These are phyloP conservation scores for Himalopsyche phryganea DNA, from an alignment of 1,140 invertebrate genomes.

Conservation along the genomic window DNA sequence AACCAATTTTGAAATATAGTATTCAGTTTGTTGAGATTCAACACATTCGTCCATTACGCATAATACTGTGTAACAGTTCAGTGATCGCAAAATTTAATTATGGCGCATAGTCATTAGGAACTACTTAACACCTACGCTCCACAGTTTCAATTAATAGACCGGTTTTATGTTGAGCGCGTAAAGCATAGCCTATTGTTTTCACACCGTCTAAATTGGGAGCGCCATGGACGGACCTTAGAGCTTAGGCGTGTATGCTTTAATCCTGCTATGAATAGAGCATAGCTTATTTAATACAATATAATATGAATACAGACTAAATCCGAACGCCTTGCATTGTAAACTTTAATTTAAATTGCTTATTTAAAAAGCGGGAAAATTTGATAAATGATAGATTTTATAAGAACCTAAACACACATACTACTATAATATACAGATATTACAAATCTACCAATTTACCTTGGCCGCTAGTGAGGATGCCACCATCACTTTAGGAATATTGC, in stretches of 20 bases:
- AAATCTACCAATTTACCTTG: too few relatives aligned
- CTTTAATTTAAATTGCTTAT: too few relatives aligned
- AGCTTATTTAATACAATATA: too few relatives aligned
- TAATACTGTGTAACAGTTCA: background rate
- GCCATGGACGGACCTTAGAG: conserved; percentile 2
- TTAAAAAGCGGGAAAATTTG: too few relatives aligned
- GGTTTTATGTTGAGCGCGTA: conserved; percentile 2
- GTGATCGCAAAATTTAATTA: conserved; percentile 12
- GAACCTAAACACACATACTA: too few relatives aligned
- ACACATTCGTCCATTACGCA: background rate
- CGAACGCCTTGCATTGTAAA: too few relatives aligned
- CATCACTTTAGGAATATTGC: too few relatives aligned
- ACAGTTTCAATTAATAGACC: conserved; percentile 15
- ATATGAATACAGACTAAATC: too few relatives aligned
- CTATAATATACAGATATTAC: too few relatives aligned
- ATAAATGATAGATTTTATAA: too few relatives aligned
- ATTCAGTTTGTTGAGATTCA: background rate
- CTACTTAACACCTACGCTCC: conserved; percentile 1
- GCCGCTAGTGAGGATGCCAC: too few relatives aligned
- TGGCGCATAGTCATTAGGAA: conserved; percentile 10
- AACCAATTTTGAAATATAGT: too few relatives aligned
- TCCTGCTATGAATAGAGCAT: conserved; percentile 2
- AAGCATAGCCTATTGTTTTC: conserved; percentile 14
- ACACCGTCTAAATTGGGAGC: background rate
- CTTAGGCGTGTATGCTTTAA: conserved; percentile 4